Conservation (phyloP, 2,797 vertebrate genomes). For the Trematomus bernacchii region DNA sequence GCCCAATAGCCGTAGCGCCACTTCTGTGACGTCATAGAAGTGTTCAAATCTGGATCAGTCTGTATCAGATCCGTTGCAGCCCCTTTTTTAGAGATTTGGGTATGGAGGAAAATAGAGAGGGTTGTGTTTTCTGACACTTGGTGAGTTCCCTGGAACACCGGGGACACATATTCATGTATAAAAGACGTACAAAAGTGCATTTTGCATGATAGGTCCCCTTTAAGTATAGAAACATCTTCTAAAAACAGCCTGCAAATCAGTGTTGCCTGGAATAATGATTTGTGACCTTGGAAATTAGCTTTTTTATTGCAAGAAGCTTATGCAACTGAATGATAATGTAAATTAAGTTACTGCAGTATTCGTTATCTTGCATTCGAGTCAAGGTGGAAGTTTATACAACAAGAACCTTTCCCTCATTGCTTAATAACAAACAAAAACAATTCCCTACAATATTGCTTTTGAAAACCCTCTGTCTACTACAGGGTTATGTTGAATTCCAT, state of each 20-base stretch:
- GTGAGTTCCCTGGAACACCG: too few relatives aligned
- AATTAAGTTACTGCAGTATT: neutral
- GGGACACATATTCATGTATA: too few relatives aligned
- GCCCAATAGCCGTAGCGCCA: too few relatives aligned
- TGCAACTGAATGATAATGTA: slow-evolving; percentile 11
- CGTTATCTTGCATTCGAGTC: slow-evolving; percentile 8
- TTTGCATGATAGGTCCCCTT: too few relatives aligned
- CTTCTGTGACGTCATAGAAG: too few relatives aligned
- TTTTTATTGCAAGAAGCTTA: slow-evolving; percentile 7
- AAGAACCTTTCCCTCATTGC: neutral
- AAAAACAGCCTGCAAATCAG: slow-evolving; percentile 3
- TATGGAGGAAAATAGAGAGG: too few relatives aligned
- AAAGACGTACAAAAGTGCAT: too few relatives aligned
- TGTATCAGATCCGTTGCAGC: too few relatives aligned
- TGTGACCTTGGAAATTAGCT: slow-evolving; percentile 22
- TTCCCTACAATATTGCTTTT: neutral
- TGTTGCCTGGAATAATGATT: slow-evolving; percentile 10
- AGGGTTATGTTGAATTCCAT: neutral
- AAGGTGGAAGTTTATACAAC: slow-evolving; percentile 5
- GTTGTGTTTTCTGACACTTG: too few relatives aligned
- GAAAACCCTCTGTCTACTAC: neutral
- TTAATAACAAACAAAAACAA: neutral
- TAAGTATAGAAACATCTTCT: slow-evolving; percentile 13
- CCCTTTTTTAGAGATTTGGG: too few relatives aligned
- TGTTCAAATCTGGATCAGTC: too few relatives aligned